Conservation (phyloP, 2,888 invertebrate species). For the Achlya flavicornis region DNA sequence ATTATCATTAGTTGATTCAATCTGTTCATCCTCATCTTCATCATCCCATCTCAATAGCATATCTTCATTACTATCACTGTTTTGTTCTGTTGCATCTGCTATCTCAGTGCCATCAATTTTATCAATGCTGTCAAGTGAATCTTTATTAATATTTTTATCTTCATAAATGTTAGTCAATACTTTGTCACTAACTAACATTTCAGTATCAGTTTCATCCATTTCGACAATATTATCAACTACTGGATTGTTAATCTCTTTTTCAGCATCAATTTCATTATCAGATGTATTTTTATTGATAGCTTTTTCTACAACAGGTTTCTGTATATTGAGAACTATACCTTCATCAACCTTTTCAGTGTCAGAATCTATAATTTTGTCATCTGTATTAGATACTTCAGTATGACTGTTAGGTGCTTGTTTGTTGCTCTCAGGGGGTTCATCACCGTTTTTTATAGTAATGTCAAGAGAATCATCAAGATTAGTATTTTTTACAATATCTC, state of each 20-base stretch:
- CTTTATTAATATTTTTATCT: not conserved
- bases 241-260: not conserved
- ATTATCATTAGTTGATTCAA: not conserved
- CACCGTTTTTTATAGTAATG: not conserved
- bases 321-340: too few relatives aligned
- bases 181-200: not conserved
- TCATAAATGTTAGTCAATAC: not conserved
- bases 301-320: not conserved
- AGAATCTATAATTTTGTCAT: not conserved
- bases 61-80: slow-evolving; percentile 38
- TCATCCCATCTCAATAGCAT: slow-evolving; percentile 61
- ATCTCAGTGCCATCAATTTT: not conserved
- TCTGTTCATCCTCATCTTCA: slow-evolving; percentile 31
- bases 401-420: not conserved
- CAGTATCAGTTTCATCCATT: not conserved
- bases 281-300: not conserved
- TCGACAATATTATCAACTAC: not conserved
- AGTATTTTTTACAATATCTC: slow-evolving; percentile 1
- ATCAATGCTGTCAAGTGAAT: not conserved
- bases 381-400: not conserved
- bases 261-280: not conserved
- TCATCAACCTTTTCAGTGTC: not conserved
- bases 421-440: not conserved
- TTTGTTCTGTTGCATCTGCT: not conserved
- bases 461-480: slow-evolving; percentile 12